These are phyloP conservation scores for Sorex maritimensis DNA, from an alignment of 2,797 vertebrate genomes.

Conservation along the genomic window DNA sequence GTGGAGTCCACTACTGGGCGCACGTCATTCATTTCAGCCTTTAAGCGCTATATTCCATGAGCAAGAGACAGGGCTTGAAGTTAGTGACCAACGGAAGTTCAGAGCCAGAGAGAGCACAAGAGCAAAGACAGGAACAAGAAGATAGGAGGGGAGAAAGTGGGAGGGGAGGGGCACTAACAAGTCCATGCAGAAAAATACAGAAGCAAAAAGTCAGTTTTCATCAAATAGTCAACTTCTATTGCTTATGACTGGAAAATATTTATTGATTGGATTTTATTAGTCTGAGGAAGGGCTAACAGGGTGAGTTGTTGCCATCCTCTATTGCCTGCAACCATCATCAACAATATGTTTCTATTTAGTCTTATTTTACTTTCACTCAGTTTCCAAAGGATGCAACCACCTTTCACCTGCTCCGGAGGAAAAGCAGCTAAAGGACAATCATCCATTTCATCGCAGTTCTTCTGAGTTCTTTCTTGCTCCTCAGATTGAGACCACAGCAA, in stretches of 20 bases:
- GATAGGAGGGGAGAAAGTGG: not conserved
- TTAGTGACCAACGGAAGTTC: slow-evolving; percentile 89
- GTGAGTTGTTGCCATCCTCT: not conserved
- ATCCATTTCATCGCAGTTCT: not conserved
- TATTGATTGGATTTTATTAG: not conserved
- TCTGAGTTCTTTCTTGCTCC: not conserved
- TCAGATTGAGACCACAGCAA: not conserved
- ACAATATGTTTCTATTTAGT: not conserved
- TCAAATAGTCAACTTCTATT: slow-evolving; percentile 64
- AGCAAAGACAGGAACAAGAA: slow-evolving; percentile 44
- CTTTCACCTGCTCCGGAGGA: not conserved
- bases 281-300: not conserved
- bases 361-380: not conserved
- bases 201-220: slow-evolving; percentile 64
- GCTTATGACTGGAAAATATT: too few relatives aligned
- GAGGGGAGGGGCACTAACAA: not conserved
- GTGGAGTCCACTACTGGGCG: slow-evolving; percentile 95
- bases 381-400: slow-evolving; percentile 40
- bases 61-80: slow-evolving; percentile 91
- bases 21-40: slow-evolving; percentile 96
- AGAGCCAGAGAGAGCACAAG: not conserved
- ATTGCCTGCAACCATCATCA: not conserved
- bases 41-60: slow-evolving; percentile 94
- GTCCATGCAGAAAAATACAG: not conserved
- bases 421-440: not conserved